Evolutionary conservation across 2,113 vertebrate species (phyloP).

Genomic region (Rissa tridactyla): DNA sequence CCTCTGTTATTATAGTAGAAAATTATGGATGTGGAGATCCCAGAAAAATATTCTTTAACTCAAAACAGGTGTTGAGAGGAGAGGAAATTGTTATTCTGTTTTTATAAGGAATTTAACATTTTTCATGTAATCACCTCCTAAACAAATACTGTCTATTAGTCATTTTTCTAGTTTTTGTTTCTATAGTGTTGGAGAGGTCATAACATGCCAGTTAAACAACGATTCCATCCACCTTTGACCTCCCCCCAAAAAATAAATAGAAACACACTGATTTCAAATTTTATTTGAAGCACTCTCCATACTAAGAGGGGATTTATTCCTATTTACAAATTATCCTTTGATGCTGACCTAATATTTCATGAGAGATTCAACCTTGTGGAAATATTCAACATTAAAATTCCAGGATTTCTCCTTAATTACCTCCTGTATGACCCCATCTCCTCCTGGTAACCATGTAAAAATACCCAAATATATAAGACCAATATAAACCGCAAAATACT

Average conservation of each 20-base stretch:
- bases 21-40: neutral
- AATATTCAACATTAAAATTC: neutral
- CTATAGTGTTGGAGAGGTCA: neutral
- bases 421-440: neutral
- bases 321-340: neutral
- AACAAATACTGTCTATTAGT: neutral
- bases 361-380: neutral
- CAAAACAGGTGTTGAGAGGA: neutral
- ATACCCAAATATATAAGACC: neutral
- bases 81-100: neutral
- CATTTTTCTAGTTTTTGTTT: rapidly evolving
- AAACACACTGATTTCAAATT: neutral
- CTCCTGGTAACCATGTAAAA: neutral
- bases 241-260: neutral
- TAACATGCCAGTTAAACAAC: neutral
- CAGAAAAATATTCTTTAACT: neutral
- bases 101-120: neutral
- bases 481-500: neutral
- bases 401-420: neutral
- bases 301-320: neutral
- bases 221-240: neutral
- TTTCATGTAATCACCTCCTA: neutral
- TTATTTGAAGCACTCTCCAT: neutral
- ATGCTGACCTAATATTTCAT: neutral
- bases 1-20: neutral